These are phyloP conservation scores for Agrilus biguttatus DNA, from an alignment of 2,888 invertebrate species.

Conservation along the genomic window DNA sequence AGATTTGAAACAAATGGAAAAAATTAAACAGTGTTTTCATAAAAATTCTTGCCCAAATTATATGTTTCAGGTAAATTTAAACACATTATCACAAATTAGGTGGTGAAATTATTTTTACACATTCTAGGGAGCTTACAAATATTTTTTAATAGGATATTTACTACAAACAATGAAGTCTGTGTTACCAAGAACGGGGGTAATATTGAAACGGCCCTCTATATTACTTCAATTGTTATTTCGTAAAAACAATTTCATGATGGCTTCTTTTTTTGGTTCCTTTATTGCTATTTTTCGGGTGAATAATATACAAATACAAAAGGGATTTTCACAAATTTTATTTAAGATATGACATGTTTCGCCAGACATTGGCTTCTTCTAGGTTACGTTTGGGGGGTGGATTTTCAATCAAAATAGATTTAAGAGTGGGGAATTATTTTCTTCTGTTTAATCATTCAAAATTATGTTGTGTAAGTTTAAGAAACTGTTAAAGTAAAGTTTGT, in stretches of 20 bases:
- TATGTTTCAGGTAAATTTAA: slow-evolving; percentile 6
- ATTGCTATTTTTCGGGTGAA: slow-evolving; percentile 19
- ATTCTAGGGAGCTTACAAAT: slow-evolving; percentile 17
- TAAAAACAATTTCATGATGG: slow-evolving; percentile 17
- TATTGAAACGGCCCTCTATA: slow-evolving; percentile 11
- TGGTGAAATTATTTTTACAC: neutral
- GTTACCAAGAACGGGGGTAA: slow-evolving; percentile 11
- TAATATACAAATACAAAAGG: neutral
- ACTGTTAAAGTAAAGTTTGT: too few relatives aligned
- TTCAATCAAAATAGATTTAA: too few relatives aligned
- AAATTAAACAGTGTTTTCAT: slow-evolving; percentile 4
- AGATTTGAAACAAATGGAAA: too few relatives aligned
- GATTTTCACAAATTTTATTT: too few relatives aligned
- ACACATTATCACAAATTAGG: too few relatives aligned
- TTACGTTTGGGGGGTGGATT: too few relatives aligned
- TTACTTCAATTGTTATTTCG: slow-evolving; percentile 12
- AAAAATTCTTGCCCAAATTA: slow-evolving; percentile 8
- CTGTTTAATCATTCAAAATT: too few relatives aligned
- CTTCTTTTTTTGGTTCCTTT: slow-evolving; percentile 19
- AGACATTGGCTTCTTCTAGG: too few relatives aligned
- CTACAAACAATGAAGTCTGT: slow-evolving; percentile 14
- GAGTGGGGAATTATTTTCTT: too few relatives aligned
- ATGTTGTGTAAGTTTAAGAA: too few relatives aligned
- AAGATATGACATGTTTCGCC: too few relatives aligned
- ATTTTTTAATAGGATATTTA: slow-evolving; percentile 17